Evolutionary conservation across 2,888 invertebrate genomes (phyloP), one percentile per base, ranked within the genome.

Genomic region (Drosophila nigritarsus): DNA sequence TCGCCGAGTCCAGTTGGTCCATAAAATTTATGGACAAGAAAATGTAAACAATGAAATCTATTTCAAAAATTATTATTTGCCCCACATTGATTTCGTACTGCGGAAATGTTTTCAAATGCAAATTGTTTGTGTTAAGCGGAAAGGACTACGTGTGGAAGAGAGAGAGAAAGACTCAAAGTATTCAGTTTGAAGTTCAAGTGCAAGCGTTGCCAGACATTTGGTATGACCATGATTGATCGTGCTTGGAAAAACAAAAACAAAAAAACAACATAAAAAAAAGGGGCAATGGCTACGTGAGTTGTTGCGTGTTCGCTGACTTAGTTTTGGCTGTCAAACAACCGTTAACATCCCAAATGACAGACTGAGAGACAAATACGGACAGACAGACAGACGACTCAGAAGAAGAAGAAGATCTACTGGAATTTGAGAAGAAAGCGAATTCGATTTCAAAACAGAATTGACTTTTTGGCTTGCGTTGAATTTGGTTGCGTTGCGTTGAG

Each of bases 391-490:
- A 32, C 55, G 34, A 56, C 72, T 15, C 8, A 45, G 70, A 58
- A 49, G 59, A 59, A 63, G 53, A 55, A 56, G 64, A 63, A 62
- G 65, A 24, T 15, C 58, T 18, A 45, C 30, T 36, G 69, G 65
- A 74, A 78, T 55, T 60, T 61, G 75, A 77, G 77, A 87, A 88
- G 87, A 87, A 87, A 87, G 89, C 90, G 86, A 90, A 86, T 86
- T 87, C 65, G 75, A 90, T 83, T 82, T 81, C 61, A 90, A 87
- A 88, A 86, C 82, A 79, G 80, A 86, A 84, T 82, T 70, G 68
- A 42, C 49, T 67, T 55, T 65, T 24, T 62, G 68, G 67, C 62
- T 71, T 36, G 45, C 71, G 49, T 56, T 71, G 13, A 74, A 58
- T 68, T 48, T 51, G 73, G 59, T 62, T 62, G 66, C 71, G 59